Base-by-base conservation (phyloP, 2,113 vertebrate genomes). In the Cromileptes altivelis region DNA sequence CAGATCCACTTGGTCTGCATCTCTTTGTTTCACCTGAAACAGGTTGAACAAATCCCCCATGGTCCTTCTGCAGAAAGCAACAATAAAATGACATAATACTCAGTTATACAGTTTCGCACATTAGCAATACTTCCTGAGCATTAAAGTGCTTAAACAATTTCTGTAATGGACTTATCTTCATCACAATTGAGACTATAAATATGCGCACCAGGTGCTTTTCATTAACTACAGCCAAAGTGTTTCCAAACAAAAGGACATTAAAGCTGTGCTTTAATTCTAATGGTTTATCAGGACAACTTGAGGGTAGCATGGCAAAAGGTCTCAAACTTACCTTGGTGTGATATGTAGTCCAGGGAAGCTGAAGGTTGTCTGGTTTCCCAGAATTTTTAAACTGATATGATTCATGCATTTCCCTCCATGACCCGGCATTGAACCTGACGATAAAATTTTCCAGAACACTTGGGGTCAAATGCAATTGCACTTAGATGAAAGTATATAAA, bases 1-100 rank as follows among this genome's bases (percentile, higher is more conserved):
- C 70, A 99, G 3, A 6, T 97, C 97, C 93, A 97, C 97, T 88
- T 95, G 91, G 62, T 97, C 95, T 25, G 92, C 90, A 17, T 87
- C 88, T 42, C 94, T 96, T 82, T 94, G 94, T 88, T 96, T 96
- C 75, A 98, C 88, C 82, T 97, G 96, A 88, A 97, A 96, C 71
- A 95, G 92, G 61, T 93, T 86, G 74, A 93, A 93, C 80, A 96
- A 88, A 73, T 97, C 95, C 87, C 94, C 45, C 9, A 93, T 86
- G 70, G 91, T 93, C 79, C 95, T 95, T 77, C 97, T 98, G 19
- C 0, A 90, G 58, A 77, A 19, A 89, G 33, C 90, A 77, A 58
- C 15, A 45, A 78, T 6, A 75, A 57, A 64, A 57, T 12, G 0
- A 2, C 21, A 30, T 12, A 12, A 72, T 0, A 18, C 21, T 55